Evolutionary conservation across 2,888 invertebrate species (phyloP), one percentile per base, ranked within the genome.

Genomic region (Syritta pipiens): DNA sequence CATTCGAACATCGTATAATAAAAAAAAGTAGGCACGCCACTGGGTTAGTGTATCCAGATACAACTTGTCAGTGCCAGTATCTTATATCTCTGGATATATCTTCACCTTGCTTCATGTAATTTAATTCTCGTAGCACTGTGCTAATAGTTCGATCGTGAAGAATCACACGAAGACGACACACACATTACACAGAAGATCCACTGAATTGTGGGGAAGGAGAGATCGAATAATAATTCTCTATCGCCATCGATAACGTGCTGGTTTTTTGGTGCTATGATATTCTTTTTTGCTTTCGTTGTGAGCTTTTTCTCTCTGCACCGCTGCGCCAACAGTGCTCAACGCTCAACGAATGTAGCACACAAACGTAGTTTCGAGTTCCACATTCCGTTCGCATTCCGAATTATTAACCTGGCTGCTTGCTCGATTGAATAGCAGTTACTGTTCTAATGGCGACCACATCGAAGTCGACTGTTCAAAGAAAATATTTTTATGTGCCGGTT

Each of bases 81-180:
- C 28, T 59, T 68, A 67, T 60, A 67, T 44, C 30, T 48, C 22
- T 14, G 14, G 28, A 32, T 55, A 68, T 62, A 22, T 55, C 32
- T 49, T 44, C 10, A 62, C 32, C 46, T 42, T 28, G 19, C 53
- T 42, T 55, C 9, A 17, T 40, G 55, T 49, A 69, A 60, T 68
- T 76, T 62, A 57, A 69, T 62, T 62, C 62, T 12, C 57, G 48
- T 19, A 10, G 48, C 62, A 42, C 57, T 62, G 55, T 62, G 69
- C 62, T 76, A 69, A 69, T 76, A 71, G 63, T 57, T 49, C 57
- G 63, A 76, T 76, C 76, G 62, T 76, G 69, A 57, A 57, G 49
- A 76, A 42, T 68, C 49, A 37, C 63, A 63, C 75, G 48, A 59
- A 55, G 26, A 57, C 69, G 76, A n/a, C 42, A 26, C 46, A 12